These are phyloP conservation scores for Crocidura indochinensis DNA, from an alignment of 2,797 vertebrate species.

Conservation along the genomic window DNA sequence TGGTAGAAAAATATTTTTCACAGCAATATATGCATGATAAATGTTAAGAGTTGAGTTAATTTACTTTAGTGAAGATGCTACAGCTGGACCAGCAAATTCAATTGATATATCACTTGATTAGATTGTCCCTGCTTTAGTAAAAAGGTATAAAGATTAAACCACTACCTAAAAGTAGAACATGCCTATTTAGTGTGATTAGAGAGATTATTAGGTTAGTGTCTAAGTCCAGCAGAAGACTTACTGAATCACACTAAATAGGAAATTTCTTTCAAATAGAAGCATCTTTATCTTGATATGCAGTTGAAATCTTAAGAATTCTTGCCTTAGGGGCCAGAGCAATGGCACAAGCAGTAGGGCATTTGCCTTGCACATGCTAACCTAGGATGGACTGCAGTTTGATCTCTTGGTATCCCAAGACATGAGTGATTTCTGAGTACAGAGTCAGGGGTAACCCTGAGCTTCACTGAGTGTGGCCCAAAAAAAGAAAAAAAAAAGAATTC, in stretches of 20 bases:
- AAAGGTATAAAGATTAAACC: neutral
- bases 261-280: no score
- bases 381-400: no score
- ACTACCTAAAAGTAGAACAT: neutral
- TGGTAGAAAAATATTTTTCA: conserved; percentile 31
- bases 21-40: neutral
- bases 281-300: neutral
- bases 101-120: neutral
- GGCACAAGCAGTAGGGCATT: no score
- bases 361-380: no score
- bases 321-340: no score
- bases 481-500: neutral
- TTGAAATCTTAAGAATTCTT: neutral
- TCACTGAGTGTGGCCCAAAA: no score
- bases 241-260: no score
- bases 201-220: neutral
- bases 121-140: neutral
- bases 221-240: neutral
- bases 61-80: neutral
- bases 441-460: no score
- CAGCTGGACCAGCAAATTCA: neutral
- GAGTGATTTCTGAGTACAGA: no score
- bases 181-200: neutral
- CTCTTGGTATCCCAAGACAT: no score
- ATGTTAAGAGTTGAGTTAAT: neutral